phyloP scores from a whole-genome alignment of 2,888 invertebrate genomes.

The Branchipolynoe longqiensis region DNA sequence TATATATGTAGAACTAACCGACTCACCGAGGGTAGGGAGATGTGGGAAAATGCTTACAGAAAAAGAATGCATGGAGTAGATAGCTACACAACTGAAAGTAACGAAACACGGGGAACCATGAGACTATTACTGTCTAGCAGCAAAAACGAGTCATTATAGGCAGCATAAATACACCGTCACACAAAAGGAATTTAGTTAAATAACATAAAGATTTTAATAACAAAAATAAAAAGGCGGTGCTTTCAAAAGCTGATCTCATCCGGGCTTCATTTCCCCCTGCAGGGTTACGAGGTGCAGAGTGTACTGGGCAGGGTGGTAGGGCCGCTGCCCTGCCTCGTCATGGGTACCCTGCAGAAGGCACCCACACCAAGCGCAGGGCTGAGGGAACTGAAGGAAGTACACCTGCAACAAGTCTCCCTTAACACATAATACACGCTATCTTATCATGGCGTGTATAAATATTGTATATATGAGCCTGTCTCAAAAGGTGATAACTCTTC shows the following conservation, averaged over 20 bases:
- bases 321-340: not conserved
- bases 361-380: not conserved
- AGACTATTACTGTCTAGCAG: too few species aligned
- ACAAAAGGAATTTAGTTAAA: not conserved
- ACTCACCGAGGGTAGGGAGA: too few species aligned
- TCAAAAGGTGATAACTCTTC: too few species aligned
- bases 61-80: too few species aligned
- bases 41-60: too few species aligned
- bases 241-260: not conserved
- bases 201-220: not conserved
- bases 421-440: not conserved
- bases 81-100: too few species aligned
- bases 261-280: not conserved
- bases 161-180: not conserved
- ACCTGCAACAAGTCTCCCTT: not conserved
- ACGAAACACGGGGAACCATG: too few species aligned
- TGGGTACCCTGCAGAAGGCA: not conserved
- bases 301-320: conserved; percentile 16
- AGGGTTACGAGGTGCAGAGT: conserved; percentile 43
- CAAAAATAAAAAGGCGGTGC: not conserved
- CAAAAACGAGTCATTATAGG: too few species aligned
- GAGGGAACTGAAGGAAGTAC: not conserved
- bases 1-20: not conserved
- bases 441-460: too few species aligned
- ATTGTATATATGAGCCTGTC: too few species aligned